Base-by-base conservation (phyloP, 92 coral and sea anemone species). In the Desmophyllum pertusum region DNA sequence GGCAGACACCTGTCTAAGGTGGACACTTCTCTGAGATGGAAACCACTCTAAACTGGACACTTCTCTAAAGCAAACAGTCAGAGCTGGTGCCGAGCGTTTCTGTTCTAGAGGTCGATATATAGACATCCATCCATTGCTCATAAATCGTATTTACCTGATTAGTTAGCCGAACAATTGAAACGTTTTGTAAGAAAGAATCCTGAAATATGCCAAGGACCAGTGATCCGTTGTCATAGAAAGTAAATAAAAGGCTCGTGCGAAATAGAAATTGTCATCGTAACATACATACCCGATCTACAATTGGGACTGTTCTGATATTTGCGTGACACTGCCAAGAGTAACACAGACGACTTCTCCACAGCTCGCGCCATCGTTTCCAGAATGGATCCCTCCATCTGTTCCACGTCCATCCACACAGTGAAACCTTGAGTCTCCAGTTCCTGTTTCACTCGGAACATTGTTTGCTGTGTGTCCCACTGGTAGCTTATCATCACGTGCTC, bases 281-380 rank as follows among this genome's bases (percentile, higher is more conserved):
- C 10, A 6, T 31, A 36, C 46, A 42, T 19, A 91, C 94, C 94
- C 67, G 94, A 91, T 61, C 94, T 70, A 53, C 94, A 91, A 67
- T 91, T 91, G 14, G 94, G 92, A 35, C 94, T 88, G 84, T 91
- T 91, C 77, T 91, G 91, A 79, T 91, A 91, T 57, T 83, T 91
- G 50, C 82, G 89, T 77, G 94, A 91, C 48, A 91, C 81, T 67
- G 89, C 91, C 15, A 91, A 55, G 50, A 91, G 36, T 19, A 91
- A 61, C 53, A 91, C 81, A 7, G 94, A 82, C 0, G 94, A 79
- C 30, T 84, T 81, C 76, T 91, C 94, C 76, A 91, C 92, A 29
- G 94, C 94, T 80, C 91, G 86, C 7, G 94, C 94, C 94, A 91
- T 91, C 36, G 94, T 88, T 51, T 91, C 94, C 35, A 91, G 67